A percentile compares a stretch with the other conserved stretches of the same genome.
phyloP scores from a whole-genome alignment of 2,113 vertebrate genomes.

The Upupa epops region DNA sequence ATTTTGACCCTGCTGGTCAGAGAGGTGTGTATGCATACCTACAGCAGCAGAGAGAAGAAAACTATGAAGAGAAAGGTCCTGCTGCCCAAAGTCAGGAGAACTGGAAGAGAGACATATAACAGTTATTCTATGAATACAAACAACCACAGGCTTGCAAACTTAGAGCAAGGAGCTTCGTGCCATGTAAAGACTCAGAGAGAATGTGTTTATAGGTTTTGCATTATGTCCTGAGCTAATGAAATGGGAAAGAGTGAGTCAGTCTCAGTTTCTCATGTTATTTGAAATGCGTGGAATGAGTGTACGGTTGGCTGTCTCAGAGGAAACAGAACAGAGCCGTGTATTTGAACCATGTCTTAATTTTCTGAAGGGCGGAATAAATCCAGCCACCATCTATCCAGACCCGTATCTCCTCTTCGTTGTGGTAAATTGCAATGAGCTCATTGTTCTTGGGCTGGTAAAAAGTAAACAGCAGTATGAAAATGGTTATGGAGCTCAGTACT shows the following conservation, averaged over 20 bases:
- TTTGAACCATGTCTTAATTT: constrained; percentile 45
- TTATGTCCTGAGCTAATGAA: constrained; percentile 62
- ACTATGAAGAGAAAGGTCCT: neutral
- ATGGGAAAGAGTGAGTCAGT: constrained; percentile 67
- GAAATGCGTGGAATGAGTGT: constrained; percentile 37
- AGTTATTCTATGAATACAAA: constrained; percentile 35
- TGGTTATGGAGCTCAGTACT: neutral
- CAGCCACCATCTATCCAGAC: constrained; percentile 5
- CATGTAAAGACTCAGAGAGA: constrained; percentile 29
- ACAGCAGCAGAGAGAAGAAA: neutral
- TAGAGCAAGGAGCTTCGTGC: constrained; percentile 22
- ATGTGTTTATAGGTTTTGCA: constrained; percentile 64
- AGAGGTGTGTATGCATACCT: neutral
- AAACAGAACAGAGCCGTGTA: constrained; percentile 63
- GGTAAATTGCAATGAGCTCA: neutral
- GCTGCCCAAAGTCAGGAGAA: neutral
- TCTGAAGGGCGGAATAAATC: constrained; percentile 57
- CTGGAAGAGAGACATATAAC: constrained; percentile 1
- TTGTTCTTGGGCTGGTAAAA: neutral
- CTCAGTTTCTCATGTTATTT: constrained; percentile 53
- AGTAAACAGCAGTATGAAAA: neutral
- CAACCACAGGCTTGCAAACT: neutral
- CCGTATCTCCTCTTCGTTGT: neutral
- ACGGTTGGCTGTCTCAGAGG: constrained; percentile 39
- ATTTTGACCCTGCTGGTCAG: neutral